A percentile compares a stretch with the other conserved stretches of the same genome.
Evolutionary conservation across 2,888 invertebrate species (phyloP).

Genomic region (Timandra comae): DNA sequence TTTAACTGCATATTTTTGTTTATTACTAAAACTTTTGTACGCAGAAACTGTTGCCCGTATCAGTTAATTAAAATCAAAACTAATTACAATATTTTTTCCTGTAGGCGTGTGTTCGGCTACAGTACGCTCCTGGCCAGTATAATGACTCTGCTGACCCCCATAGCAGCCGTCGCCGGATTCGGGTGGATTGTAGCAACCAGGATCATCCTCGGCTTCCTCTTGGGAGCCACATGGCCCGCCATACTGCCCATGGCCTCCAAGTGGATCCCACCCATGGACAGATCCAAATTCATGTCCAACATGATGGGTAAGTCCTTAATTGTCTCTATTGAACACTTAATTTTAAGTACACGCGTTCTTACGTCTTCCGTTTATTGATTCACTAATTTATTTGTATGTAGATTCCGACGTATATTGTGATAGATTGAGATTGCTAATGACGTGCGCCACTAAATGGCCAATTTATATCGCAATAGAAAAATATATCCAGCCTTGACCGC

Average conservation of each 20-base stretch:
- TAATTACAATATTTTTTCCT: conserved; percentile 14
- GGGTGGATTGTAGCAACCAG: conserved; percentile 83
- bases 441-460: conserved; percentile 22
- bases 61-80: too few relatives aligned
- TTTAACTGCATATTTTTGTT: too few relatives aligned
- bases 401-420: conserved; percentile 9
- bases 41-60: too few relatives aligned
- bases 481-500: conserved; percentile 33
- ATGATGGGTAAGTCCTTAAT: conserved; percentile 91
- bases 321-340: too few relatives aligned
- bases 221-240: conserved; percentile 95
- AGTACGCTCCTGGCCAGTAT: conserved; percentile 89
- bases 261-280: conserved; percentile 96
- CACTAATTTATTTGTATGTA: conserved; percentile 12
- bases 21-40: too few relatives aligned
- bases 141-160: conserved; percentile 87
- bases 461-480: conserved; percentile 26
- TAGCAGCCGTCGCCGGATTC: conserved; percentile 83
- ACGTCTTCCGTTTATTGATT: too few relatives aligned
- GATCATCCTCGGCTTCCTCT: conserved; percentile 84
- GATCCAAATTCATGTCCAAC: conserved; percentile 94
- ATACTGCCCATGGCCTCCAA: conserved; percentile 94
- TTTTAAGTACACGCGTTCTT: conserved; percentile 8
- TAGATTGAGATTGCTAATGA: not conserved
- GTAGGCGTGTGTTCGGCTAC: conserved; percentile 87